Evolutionary conservation across 1,140 invertebrate genomes (phyloP), one percentile per base, ranked within the genome.

Genomic region (Calosoma granatense): DNA sequence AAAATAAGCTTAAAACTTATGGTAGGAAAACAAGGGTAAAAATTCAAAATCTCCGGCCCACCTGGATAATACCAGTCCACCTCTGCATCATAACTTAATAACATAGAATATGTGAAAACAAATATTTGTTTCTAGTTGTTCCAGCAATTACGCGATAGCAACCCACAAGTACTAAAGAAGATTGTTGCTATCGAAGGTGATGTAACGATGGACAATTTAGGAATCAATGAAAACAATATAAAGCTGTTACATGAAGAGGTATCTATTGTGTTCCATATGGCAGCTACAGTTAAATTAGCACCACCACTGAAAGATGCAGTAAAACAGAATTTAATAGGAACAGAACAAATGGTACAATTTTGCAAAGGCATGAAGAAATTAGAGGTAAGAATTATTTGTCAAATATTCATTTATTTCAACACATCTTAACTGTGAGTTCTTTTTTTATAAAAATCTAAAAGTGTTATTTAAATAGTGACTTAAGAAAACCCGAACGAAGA

Each of bases 121-220:
- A n/a, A n/a, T n/a, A n/a, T 41, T 41, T 41, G 17, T 51, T 51
- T 51, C 17, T 17, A 51, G 47, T 19, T 51, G 11, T 51, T 51
- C 21, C 15, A 51, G 17, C 17, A 51, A 51, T 19, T 51, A 19
- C 47, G 47, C 1, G 19, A 1, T 19, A 51, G n/a, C 12, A 17
- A 51, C 11, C 47, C 47, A n/a, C 2, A 9, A 1, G 1, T 51
- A 51, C 21, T 51, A 51, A 17, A 51, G 11, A 51, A 51, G 21
- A 17, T 51, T 17, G 19, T 51, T 17, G 47, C 47, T 19, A 14
- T 51, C 11, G 47, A 51, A 12, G 47, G 47, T 1, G 47, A 51
- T 51, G 19, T 51, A 1, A 20, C 14, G 21, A 17, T 11, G 21
- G 11, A 9, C 17, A 20, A 20, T 17, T 17, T 51, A 51, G 47